A percentile compares a stretch with the other conserved stretches of the same genome.
Evolutionary conservation across 2,113 vertebrate genomes (phyloP).

Genomic region (Hiodon alosoides): DNA sequence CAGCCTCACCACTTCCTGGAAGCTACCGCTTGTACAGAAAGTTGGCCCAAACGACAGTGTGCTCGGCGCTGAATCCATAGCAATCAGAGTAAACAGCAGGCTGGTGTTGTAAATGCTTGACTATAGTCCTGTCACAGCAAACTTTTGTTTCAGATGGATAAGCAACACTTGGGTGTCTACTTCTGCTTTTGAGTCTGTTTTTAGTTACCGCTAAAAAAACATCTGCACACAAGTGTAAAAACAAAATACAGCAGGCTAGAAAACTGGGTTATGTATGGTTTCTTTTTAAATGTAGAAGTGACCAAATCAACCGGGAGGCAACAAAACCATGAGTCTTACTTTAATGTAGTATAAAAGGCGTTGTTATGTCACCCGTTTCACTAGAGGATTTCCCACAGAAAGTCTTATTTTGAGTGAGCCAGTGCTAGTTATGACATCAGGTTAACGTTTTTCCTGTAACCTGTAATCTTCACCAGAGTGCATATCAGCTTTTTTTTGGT

Average conservation of each 20-base stretch:
- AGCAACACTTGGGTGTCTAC: slow-evolving; percentile 1
- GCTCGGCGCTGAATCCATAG: neutral
- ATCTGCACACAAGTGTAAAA: neutral
- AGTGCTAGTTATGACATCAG: slow-evolving; percentile 1
- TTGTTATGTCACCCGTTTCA: too few relatives aligned
- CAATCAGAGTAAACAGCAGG: neutral
- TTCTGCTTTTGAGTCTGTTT: slow-evolving; percentile 18
- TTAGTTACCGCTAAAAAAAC: slow-evolving; percentile 8
- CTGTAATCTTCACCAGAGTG: too few relatives aligned
- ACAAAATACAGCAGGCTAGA: neutral
- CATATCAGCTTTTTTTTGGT: too few relatives aligned
- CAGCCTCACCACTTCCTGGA: slow-evolving; percentile 29
- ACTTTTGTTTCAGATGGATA: neutral
- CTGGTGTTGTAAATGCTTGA: neutral
- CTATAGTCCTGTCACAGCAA: too few relatives aligned
- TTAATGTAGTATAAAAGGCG: too few relatives aligned
- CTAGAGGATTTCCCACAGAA: neutral
- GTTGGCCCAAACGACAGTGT: neutral
- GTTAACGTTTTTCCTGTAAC: neutral
- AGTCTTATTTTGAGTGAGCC: too few relatives aligned
- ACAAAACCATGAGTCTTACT: too few relatives aligned
- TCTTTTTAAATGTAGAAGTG: neutral
- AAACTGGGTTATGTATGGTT: neutral
- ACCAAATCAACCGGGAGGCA: too few relatives aligned
- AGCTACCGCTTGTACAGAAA: slow-evolving; percentile 16